Conservation (phyloP, 1,140 invertebrate species). For the Acromyrmex heyeri region DNA sequence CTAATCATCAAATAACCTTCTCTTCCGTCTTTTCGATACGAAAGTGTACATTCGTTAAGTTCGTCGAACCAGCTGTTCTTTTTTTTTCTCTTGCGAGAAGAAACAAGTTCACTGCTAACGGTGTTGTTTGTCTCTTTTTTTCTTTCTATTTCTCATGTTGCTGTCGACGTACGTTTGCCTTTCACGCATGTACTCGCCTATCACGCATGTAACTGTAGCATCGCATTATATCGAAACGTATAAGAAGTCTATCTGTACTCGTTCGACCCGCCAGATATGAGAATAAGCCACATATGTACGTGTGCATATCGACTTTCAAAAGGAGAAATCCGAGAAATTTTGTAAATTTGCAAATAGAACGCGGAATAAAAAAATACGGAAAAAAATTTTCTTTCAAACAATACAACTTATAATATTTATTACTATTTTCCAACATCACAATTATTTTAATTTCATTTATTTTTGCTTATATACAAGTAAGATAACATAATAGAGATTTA, state of each 20-base stretch:
- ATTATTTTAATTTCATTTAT: conserved; percentile 3
- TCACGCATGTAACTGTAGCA: conserved; percentile 56
- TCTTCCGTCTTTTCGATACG: conserved; percentile 24
- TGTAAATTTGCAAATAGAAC: background rate
- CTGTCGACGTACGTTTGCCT: conserved; percentile 38
- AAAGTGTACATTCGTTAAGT: conserved; percentile 20
- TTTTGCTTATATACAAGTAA: background rate
- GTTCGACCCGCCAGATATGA: conserved; percentile 13
- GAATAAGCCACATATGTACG: conserved; percentile 10
- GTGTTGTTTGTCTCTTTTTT: conserved; percentile 53
- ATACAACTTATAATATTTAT: background rate
- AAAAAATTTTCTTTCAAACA: background rate
- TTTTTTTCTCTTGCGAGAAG: conserved; percentile 25
- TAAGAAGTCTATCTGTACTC: conserved; percentile 26
- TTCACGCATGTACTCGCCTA: conserved; percentile 28
- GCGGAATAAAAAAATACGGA: too few relatives aligned
- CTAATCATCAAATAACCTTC: background rate
- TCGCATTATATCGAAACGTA: conserved; percentile 37
- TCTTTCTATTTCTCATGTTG: conserved; percentile 33
- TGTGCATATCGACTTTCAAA: conserved; percentile 32
- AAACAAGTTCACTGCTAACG: conserved; percentile 49
- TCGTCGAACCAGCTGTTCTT: conserved; percentile 28
- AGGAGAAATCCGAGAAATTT: background rate
- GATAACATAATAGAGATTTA: background rate
- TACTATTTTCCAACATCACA: background rate